These are phyloP conservation scores for Pristiophorus japonicus DNA, from an alignment of 2,113 vertebrate genomes.

Conservation along the genomic window DNA sequence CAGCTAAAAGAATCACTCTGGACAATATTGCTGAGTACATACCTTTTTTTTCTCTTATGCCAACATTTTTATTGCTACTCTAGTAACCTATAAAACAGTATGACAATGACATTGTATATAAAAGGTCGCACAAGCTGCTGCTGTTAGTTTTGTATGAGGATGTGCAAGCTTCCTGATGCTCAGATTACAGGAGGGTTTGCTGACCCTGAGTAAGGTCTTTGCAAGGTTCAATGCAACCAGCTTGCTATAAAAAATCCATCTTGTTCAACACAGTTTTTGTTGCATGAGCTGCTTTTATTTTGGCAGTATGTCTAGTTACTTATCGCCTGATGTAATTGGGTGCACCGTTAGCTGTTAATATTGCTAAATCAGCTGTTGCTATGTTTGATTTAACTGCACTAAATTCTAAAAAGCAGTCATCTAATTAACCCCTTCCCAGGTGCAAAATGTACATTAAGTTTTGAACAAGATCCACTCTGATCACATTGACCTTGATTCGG, in stretches of 20 bases:
- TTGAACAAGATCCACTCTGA: background rate
- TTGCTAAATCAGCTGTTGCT: conserved; percentile 3
- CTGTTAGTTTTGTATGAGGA: conserved; percentile 7
- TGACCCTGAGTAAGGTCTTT: background rate
- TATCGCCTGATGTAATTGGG: background rate
- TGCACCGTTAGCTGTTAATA: background rate
- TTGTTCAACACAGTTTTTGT: background rate
- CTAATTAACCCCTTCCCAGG: background rate
- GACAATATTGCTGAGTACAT: background rate
- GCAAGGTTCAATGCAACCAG: background rate
- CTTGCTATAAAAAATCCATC: background rate
- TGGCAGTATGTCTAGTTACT: background rate
- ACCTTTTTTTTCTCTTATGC: background rate
- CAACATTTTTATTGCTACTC: conserved; percentile 18
- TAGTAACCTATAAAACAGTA: conserved; percentile 4
- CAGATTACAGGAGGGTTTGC: background rate
- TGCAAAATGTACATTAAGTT: background rate
- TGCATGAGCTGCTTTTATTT: background rate
- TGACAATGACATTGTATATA: background rate
- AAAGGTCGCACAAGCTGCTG: background rate
- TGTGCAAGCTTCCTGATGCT: background rate
- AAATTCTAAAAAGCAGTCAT: background rate
- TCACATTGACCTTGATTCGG: background rate
- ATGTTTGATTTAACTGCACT: background rate
- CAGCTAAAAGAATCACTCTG: conserved; percentile 9